These are phyloP conservation scores for Tipula unca DNA, from an alignment of 2,888 invertebrate species.

Conservation along the genomic window DNA sequence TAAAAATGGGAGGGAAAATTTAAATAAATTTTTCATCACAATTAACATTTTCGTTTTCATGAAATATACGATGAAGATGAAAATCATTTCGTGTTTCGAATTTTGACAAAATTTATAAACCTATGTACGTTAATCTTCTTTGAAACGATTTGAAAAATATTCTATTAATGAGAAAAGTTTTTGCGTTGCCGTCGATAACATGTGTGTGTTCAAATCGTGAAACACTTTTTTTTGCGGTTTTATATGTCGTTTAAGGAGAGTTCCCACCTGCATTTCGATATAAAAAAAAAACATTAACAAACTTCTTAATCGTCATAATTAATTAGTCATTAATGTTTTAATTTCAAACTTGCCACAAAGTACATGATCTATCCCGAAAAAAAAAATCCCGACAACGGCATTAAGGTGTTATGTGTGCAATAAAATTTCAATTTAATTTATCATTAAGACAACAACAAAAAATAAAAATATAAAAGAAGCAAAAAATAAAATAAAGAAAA, in stretches of 20 bases:
- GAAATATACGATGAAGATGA: background rate
- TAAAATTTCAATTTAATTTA: background rate
- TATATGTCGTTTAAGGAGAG: background rate
- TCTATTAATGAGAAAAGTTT: background rate
- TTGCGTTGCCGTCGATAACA: background rate
- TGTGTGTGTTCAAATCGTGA: background rate
- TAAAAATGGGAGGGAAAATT: background rate
- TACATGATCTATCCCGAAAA: background rate
- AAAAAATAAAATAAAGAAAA: background rate
- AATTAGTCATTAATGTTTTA: background rate
- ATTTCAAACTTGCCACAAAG: background rate
- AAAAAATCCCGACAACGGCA: background rate
- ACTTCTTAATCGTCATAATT: background rate
- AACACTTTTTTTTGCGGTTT: background rate
- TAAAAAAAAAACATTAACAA: background rate
- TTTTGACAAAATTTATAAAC: background rate
- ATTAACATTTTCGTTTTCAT: background rate
- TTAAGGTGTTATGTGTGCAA: background rate
- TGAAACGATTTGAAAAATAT: background rate
- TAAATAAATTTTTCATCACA: background rate
- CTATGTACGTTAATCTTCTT: background rate
- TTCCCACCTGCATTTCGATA: background rate
- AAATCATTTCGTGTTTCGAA: background rate
- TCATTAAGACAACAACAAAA: background rate
- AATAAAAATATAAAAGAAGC: background rate